phyloP scores from a whole-genome alignment of 2,797 vertebrate genomes.

The Dipus sagitta region DNA sequence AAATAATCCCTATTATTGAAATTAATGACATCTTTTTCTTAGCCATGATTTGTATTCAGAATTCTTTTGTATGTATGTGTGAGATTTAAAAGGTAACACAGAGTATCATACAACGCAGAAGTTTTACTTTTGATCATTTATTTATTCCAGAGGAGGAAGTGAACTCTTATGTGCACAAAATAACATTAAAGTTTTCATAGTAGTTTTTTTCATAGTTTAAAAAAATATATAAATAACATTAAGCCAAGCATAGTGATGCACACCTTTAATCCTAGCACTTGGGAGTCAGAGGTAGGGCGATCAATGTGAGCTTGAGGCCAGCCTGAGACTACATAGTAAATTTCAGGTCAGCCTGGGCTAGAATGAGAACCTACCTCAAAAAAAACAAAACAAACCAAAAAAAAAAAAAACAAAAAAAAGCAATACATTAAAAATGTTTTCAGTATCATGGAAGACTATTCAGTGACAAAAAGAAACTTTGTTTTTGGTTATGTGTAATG shows the following conservation, averaged over 20 bases:
- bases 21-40: not conserved
- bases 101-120: rapidly evolving
- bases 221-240: not conserved
- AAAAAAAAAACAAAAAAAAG: no score
- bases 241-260: no score
- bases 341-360: no score
- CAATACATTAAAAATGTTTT: not conserved
- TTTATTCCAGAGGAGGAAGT: not conserved
- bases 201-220: not conserved
- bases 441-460: no score
- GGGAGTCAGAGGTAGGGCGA: no score
- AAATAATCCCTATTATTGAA: not conserved
- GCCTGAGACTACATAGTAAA: no score
- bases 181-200: not conserved
- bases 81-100: not conserved
- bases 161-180: not conserved
- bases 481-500: not conserved
- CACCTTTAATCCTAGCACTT: no score
- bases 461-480: no score
- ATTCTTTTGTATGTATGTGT: not conserved
- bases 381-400: no score
- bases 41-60: not conserved
- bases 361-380: no score
- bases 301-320: no score
- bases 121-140: not conserved